Evolutionary conservation across 2,797 vertebrate genomes (phyloP).

Genomic region (Coregonus ussuriensis): DNA sequence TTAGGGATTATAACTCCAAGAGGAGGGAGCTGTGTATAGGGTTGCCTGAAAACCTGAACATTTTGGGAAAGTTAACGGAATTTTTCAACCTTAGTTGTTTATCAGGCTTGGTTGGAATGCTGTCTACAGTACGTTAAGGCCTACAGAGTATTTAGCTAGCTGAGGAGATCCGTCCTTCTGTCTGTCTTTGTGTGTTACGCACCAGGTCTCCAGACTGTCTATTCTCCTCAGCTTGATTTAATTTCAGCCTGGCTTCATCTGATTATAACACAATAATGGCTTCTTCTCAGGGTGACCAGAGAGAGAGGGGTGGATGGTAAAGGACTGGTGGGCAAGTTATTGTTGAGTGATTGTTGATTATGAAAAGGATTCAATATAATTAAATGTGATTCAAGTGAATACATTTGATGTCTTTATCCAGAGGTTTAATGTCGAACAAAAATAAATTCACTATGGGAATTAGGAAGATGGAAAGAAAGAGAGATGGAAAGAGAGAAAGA

Average conservation of each 20-base stretch:
- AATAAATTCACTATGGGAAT: neutral
- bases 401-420: constrained; percentile 5
- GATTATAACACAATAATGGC: constrained; percentile 24
- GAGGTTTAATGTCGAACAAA: neutral
- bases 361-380: neutral
- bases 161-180: constrained; percentile 15
- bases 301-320: neutral
- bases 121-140: neutral
- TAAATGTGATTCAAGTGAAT: neutral
- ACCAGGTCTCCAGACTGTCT: constrained; percentile 23
- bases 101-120: neutral
- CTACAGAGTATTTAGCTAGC: neutral
- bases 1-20: neutral
- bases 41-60: neutral
- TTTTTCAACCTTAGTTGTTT: neutral
- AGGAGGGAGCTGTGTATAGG: neutral
- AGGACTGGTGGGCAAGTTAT: neutral
- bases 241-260: neutral
- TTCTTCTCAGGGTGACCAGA: neutral
- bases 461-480: neutral
- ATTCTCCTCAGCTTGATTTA: neutral
- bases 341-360: neutral
- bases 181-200: constrained; percentile 56
- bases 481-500: neutral
- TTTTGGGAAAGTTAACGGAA: neutral